Percentiles rank a stretch among this genome's conserved stretches.
Evolutionary conservation across 2,888 invertebrate species (phyloP).

Genomic region (Kuschelorhynchus macadamiae): DNA sequence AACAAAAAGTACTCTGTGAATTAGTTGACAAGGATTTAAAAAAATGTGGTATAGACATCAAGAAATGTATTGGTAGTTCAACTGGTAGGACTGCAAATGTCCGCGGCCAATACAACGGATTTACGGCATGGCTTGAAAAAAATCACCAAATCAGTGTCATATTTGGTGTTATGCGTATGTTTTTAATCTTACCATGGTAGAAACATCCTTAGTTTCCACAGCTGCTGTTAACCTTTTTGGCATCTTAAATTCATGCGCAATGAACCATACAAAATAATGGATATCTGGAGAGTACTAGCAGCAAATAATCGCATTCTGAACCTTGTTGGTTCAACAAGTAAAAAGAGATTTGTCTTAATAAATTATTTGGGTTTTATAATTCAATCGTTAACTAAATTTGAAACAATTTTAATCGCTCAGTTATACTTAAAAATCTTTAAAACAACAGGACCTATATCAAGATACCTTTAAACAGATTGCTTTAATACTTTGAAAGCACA

Average conservation of each 20-base stretch:
- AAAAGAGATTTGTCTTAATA: neutral
- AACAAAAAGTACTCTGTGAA: too few species aligned
- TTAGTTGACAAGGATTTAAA: too few species aligned
- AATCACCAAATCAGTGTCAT: too few species aligned
- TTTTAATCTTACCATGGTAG: neutral
- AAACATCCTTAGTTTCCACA: neutral
- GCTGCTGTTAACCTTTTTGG: conserved; percentile 1
- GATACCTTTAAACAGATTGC: neutral
- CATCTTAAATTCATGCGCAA: neutral
- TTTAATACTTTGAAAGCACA: too few species aligned
- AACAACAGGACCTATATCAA: conserved; percentile 2
- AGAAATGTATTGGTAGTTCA: too few species aligned
- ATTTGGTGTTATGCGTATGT: neutral
- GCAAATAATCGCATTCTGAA: neutral
- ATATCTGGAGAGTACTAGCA: neutral
- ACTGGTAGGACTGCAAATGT: too few species aligned
- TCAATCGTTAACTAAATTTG: conserved; percentile 2
- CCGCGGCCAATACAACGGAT: too few species aligned
- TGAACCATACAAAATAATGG: conserved; percentile 4
- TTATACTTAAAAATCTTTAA: conserved; percentile 2
- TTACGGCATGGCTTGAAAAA: too few species aligned
- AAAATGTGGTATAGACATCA: too few species aligned
- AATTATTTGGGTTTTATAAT: conserved; percentile 1
- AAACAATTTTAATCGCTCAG: conserved; percentile 1
- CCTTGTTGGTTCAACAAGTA: conserved; percentile 1